Base-by-base conservation (phyloP, 2,113 vertebrate species). In the Psilopsiagon aurifrons region DNA sequence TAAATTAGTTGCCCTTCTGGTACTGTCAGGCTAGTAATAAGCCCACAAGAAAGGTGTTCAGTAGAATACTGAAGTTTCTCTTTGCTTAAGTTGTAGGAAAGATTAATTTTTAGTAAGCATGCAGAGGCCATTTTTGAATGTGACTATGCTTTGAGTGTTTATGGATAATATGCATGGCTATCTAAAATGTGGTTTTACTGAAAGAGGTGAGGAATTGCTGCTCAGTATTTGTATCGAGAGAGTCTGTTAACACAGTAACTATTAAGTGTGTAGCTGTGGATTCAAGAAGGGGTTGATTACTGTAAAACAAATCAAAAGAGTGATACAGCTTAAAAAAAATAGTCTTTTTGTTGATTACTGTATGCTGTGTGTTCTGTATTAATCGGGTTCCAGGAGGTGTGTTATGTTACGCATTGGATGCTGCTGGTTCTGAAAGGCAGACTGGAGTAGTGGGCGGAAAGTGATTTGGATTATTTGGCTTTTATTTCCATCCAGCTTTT, bases 401-500 rank as follows among this genome's bases (percentile, higher is more conserved):
- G 17, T 43, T 39, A 1, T 29, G 24, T 29, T 69, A 7, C 15
- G 13, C 0, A 0, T n/a, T 68, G 69, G 62, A 7, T 90, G 70
- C 67, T 94, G 77, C 88, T 81, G 54, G 59, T 82, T 87, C 74
- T 22, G n/a, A 88, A 33, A 33, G 27, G 55, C 80, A 78, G 60
- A 33, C 64, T 73, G 60, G 66, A 60, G 39, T 47, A 57, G 73
- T 92, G 51, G 71, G 83, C 91, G 79, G 89, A 83, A 69, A 9
- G n/a, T 74, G 80, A 67, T 70, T 80, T 69, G 89, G 62, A 27
- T 90, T 80, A 69, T 52, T 88, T 90, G 51, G 66, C 57, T 93
- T 90, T 43, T 73, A 60, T 49, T 92, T 60, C 55, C 20, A 69
- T 67, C 60, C 60, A 47, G 83, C 54, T 78, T 83, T 90, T 52